These are phyloP conservation scores for Oryzias sinensis DNA, from an alignment of 2,797 vertebrate genomes.

Conservation along the genomic window DNA sequence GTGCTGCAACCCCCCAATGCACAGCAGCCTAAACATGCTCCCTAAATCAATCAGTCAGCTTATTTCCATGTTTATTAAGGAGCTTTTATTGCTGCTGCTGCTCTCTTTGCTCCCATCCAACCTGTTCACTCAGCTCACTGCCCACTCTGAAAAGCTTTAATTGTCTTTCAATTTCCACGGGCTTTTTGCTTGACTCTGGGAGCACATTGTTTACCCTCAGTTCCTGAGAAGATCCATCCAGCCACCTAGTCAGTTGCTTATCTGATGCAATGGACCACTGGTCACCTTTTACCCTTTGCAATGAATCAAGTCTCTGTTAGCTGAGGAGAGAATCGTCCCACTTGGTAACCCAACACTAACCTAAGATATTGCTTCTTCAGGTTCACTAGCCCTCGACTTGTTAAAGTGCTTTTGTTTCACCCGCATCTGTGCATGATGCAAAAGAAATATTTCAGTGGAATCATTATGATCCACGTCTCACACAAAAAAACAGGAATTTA, in stretches of 20 bases:
- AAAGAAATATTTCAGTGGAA: slow-evolving; percentile 24
- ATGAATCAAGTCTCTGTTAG: slow-evolving; percentile 70
- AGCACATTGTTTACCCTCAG: slow-evolving; percentile 64
- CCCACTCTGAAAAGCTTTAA: slow-evolving; percentile 63
- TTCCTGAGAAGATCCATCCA: slow-evolving; percentile 46
- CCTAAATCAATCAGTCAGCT: slow-evolving; percentile 37
- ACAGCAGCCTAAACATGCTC: slow-evolving; percentile 9
- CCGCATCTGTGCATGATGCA: slow-evolving; percentile 10
- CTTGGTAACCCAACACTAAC: slow-evolving; percentile 64
- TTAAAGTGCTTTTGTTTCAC: slow-evolving; percentile 24
- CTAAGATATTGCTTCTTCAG: slow-evolving; percentile 46
- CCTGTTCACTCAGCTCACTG: slow-evolving; percentile 42
- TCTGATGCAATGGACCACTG: slow-evolving; percentile 79
- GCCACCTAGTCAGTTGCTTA: slow-evolving; percentile 71
- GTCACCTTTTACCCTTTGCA: slow-evolving; percentile 66
- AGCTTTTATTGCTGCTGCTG: slow-evolving; percentile 49
- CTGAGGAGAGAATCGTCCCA: slow-evolving; percentile 51
- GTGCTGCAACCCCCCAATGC: slow-evolving; percentile 17
- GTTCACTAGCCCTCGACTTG: slow-evolving; percentile 42
- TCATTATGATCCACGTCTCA: slow-evolving; percentile 23
- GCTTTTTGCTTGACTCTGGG: slow-evolving; percentile 54
- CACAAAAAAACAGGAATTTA: neutral
- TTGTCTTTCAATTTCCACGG: slow-evolving; percentile 60
- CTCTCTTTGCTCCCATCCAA: slow-evolving; percentile 35
- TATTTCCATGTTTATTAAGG: slow-evolving; percentile 48